Percentiles rank a stretch among this genome's conserved stretches.
These are phyloP conservation scores for Dicerorhinus sumatrensis DNA, from an alignment of 2,113 vertebrate species.

Conservation along the genomic window DNA sequence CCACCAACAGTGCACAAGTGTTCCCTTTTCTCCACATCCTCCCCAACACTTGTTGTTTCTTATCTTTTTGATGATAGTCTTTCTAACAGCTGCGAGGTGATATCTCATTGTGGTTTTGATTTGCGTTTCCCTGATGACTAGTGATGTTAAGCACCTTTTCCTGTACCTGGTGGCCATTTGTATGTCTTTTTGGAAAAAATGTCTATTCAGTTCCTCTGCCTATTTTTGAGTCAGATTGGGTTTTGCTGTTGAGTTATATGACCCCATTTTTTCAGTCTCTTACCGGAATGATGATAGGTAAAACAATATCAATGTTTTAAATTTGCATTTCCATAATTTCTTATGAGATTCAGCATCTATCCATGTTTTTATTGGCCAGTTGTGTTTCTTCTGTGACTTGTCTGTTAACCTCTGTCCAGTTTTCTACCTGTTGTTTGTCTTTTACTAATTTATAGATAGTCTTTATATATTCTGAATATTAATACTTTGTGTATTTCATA, in stretches of 20 bases:
- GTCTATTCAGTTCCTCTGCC: background rate
- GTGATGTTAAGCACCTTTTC: background rate
- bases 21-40: background rate
- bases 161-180: background rate
- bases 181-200: background rate
- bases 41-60: background rate
- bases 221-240: background rate
- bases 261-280: background rate
- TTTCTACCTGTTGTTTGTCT: background rate
- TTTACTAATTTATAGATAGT: background rate
- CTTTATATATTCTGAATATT: background rate
- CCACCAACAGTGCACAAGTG: background rate
- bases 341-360: background rate
- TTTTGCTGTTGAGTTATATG: background rate
- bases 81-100: background rate
- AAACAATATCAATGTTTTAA: background rate
- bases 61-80: background rate
- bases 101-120: background rate
- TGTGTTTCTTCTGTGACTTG: background rate
- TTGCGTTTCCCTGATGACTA: background rate
- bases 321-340: background rate
- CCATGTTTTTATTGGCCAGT: background rate
- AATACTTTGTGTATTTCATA: background rate
- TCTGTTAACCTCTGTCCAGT: background rate
- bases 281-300: background rate